A percentile compares a stretch with the other conserved stretches of the same genome.
Conservation (phyloP, 1,140 invertebrate genomes). For the Piezodorus guildinii region DNA sequence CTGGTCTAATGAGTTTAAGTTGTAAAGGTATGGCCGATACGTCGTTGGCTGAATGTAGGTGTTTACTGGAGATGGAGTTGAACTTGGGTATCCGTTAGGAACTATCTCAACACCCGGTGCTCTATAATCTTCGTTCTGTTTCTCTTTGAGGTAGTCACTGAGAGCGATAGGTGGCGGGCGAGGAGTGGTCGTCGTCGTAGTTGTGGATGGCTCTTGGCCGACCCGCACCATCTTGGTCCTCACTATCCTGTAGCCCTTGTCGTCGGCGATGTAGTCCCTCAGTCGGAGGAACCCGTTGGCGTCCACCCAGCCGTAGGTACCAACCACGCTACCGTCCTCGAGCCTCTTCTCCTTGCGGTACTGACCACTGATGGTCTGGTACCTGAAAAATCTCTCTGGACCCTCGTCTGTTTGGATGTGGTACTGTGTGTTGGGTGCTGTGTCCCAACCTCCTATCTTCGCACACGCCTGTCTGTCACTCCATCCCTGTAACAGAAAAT, state of each 20-base stretch:
- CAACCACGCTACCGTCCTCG: conserved; percentile 53
- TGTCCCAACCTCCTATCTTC: conserved; percentile 41
- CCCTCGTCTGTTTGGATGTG: conserved; percentile 87
- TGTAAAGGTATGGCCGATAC: conserved; percentile 28
- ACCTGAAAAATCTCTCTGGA: conserved; percentile 70
- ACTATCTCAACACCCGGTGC: conserved; percentile 17
- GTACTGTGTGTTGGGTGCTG: conserved; percentile 54
- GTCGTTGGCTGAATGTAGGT: conserved; percentile 33
- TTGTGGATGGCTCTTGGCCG: conserved; percentile 51
- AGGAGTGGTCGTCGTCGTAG: conserved; percentile 43
- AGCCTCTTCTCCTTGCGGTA: conserved; percentile 75
- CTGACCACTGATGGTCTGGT: conserved; percentile 76
- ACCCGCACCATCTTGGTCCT: conserved; percentile 65
- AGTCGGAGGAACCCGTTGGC: conserved; percentile 65
- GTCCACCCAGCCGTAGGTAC: conserved; percentile 71
- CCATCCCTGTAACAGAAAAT: conserved; percentile 28
- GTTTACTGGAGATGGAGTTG: conserved; percentile 17
- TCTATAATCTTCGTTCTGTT: not conserved
- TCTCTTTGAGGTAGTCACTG: conserved; percentile 25
- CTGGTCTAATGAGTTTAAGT: conserved; percentile 24
- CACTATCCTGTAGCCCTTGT: conserved; percentile 63
- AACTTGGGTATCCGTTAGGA: conserved; percentile 18
- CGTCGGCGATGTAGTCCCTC: conserved; percentile 76
- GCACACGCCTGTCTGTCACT: conserved; percentile 26
- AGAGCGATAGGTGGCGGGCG: conserved; percentile 22